phyloP scores from a whole-genome alignment of 2,888 invertebrate genomes.

The Dynastes hyllus region DNA sequence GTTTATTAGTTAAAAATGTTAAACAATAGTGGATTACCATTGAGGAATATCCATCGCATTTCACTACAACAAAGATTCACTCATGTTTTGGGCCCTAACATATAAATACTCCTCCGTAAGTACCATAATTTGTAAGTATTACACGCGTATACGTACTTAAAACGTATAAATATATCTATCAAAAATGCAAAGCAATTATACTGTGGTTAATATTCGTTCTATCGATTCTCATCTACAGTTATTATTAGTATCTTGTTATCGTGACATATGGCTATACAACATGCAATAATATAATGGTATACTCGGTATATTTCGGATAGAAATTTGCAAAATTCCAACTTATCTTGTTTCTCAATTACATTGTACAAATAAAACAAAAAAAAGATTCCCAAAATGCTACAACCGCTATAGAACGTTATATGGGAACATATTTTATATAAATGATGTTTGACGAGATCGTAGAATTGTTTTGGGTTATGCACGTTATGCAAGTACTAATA shows the following conservation, averaged over 20 bases:
- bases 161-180: slow-evolving; percentile 39
- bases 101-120: no score
- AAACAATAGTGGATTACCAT: not conserved
- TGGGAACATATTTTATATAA: not conserved
- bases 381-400: not conserved
- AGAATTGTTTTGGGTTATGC: no score
- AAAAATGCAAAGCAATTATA: slow-evolving; percentile 48
- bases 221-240: slow-evolving; percentile 42
- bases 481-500: no score
- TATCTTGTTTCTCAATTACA: slow-evolving; percentile 40
- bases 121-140: slow-evolving; percentile 3
- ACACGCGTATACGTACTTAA: slow-evolving; percentile 20
- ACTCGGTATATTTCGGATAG: slow-evolving; percentile 8
- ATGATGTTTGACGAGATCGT: no score
- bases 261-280: slow-evolving; percentile 46
- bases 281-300: slow-evolving; percentile 40
- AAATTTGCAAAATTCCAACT: slow-evolving; percentile 4
- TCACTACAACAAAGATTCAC: not conserved
- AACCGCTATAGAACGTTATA: no score
- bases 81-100: not conserved
- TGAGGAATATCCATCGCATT: slow-evolving; percentile 14
- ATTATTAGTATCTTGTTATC: slow-evolving; percentile 49
- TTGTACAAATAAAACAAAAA: not conserved
- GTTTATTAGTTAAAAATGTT: no score
- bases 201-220: slow-evolving; percentile 39